These are phyloP conservation scores for Candoia aspera DNA, from an alignment of 2,113 vertebrate genomes.

Conservation along the genomic window DNA sequence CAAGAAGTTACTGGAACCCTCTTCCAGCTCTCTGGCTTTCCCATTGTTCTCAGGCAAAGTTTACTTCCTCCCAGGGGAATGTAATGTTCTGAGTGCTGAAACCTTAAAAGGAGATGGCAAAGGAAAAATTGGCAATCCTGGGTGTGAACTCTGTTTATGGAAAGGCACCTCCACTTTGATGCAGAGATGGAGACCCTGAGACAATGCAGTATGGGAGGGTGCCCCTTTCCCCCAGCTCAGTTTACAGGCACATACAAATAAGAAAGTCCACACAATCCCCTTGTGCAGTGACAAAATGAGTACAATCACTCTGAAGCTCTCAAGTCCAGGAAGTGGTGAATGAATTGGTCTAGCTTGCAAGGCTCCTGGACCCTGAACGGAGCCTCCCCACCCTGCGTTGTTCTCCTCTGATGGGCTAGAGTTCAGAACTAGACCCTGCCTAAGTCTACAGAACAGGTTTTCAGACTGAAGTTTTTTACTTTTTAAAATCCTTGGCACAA, in stretches of 20 bases:
- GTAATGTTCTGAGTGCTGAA: neutral
- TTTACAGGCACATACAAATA: neutral
- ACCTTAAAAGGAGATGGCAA: neutral
- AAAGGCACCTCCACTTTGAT: neutral
- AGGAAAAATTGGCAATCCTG: neutral
- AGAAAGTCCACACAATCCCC: neutral
- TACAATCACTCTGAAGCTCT: neutral
- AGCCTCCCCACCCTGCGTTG: neutral
- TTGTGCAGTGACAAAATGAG: neutral
- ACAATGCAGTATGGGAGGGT: neutral
- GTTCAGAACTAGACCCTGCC: neutral
- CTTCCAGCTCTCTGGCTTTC: neutral
- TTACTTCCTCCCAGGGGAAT: neutral
- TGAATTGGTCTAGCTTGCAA: neutral
- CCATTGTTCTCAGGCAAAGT: neutral
- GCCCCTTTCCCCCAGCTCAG: neutral
- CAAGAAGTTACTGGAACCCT: neutral
- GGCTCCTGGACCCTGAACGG: neutral
- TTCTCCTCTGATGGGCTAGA: neutral
- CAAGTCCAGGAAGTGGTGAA: neutral
- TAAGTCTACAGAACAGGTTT: neutral
- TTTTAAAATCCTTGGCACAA: neutral
- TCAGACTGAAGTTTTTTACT: neutral
- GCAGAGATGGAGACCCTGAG: neutral
- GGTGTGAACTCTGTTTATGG: neutral